Evolutionary conservation across 2,888 invertebrate species (phyloP).

Genomic region (Vanessa cardui): DNA sequence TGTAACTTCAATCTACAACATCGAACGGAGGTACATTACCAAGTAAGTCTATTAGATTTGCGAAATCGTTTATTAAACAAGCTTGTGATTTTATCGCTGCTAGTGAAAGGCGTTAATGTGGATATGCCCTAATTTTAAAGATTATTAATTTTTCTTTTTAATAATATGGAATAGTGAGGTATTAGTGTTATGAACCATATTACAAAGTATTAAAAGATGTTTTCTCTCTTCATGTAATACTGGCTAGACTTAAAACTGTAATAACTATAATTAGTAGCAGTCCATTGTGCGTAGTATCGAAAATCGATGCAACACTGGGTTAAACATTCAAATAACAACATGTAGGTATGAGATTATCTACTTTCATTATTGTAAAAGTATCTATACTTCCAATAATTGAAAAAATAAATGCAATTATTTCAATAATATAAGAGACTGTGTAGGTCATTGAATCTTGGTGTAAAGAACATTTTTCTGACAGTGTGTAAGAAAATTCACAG

Average conservation of each 20-base stretch:
- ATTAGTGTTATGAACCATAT: neutral
- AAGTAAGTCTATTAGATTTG: neutral
- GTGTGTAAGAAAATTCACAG: neutral
- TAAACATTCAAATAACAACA: neutral
- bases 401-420: conserved; percentile 1
- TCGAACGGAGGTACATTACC: too few species aligned
- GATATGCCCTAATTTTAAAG: conserved; percentile 1
- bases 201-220: neutral
- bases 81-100: neutral
- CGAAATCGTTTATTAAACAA: neutral
- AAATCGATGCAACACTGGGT: neutral
- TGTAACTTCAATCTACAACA: too few species aligned
- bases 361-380: neutral
- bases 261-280: neutral
- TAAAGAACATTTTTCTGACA: neutral
- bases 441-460: neutral
- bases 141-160: neutral
- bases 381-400: neutral
- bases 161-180: neutral
- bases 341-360: neutral
- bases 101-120: conserved; percentile 1
- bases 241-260: neutral
- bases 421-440: neutral
- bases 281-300: neutral
- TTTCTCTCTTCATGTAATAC: neutral